Base-by-base conservation (phyloP, 2,113 vertebrate species). In the Cygnus buccinator region DNA sequence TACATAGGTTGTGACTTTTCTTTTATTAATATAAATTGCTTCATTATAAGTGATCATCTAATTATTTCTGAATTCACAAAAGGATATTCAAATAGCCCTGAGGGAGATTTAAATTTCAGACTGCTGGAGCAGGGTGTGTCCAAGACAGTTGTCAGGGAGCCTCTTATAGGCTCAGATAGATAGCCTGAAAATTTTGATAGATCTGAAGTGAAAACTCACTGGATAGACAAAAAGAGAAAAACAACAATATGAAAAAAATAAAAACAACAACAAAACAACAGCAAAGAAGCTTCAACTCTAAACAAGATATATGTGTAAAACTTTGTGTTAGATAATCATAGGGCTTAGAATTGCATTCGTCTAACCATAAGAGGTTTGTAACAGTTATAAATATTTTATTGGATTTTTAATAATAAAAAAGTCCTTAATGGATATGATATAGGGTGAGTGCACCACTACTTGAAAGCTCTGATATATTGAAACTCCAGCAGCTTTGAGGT, bases 341-440 rank as follows among this genome's bases (percentile, higher is more conserved):
- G 44, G 76, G 72, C 73, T 91, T 95, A 94, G 73, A 93, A 96
- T 94, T 98, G 78, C 95, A 95, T 97, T 97, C 91, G 84, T 93
- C 91, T 96, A 86, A 66, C 67, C 95, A 95, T 96, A 55, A 94
- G 90, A 62, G 92, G 66, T 97, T 97, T 97, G 87, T 95, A 96
- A 96, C 96, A 93, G 86, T 95, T 95, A 97, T 97, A 98, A 97
- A 98, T 98, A 98, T 97, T 98, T 98, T 96, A 98, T 95, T 98
- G 95, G 90, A 97, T 96, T 97, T 98, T 97, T 97, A 98, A 98
- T 97, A 97, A 97, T 58, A 84, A 93, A 90, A 91, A 84, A 97
- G 25, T 73, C 87, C 83, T 97, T 98, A 97, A 98, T 97, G 96
- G 96, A 55, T 92, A 92, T 95, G 91, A 97, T 97, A 94, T 86